phyloP scores from a whole-genome alignment of 2,797 vertebrate genomes.

The Cyclopterus lumpus region DNA sequence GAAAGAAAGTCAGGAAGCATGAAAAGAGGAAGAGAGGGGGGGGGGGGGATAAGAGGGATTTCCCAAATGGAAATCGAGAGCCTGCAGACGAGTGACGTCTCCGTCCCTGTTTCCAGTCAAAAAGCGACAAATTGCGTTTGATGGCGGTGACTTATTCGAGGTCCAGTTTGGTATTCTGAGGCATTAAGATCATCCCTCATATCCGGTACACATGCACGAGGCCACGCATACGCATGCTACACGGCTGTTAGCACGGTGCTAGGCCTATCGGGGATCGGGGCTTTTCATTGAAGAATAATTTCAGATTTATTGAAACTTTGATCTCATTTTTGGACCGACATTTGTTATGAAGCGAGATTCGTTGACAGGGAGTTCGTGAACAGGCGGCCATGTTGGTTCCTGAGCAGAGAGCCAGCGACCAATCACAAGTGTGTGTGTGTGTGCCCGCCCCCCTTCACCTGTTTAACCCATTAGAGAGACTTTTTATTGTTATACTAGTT shows the following conservation, averaged over 20 bases:
- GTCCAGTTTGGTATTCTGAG: slow-evolving; percentile 32
- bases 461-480: too few species aligned
- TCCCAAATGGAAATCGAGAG: slow-evolving; percentile 53
- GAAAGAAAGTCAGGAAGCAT: slow-evolving; percentile 12
- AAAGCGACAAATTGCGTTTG: slow-evolving; percentile 37
- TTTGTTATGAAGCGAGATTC: background rate
- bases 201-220: slow-evolving; percentile 4
- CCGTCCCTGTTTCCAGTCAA: slow-evolving; percentile 23
- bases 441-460: too few species aligned
- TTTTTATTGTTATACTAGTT: too few species aligned
- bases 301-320: background rate
- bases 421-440: background rate
- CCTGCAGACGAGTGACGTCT: slow-evolving; percentile 5
- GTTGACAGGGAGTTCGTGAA: background rate
- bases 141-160: slow-evolving; percentile 18
- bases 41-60: slow-evolving; percentile 42
- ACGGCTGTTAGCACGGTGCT: background rate
- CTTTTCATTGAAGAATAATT: background rate
- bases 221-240: background rate
- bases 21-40: slow-evolving; percentile 16
- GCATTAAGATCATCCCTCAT: slow-evolving; percentile 11
- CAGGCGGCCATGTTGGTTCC: background rate
- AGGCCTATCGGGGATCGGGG: background rate
- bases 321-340: background rate
- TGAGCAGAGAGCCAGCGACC: background rate